phyloP scores from a whole-genome alignment of 2,797 vertebrate genomes.

The Megalops cyprinoides region DNA sequence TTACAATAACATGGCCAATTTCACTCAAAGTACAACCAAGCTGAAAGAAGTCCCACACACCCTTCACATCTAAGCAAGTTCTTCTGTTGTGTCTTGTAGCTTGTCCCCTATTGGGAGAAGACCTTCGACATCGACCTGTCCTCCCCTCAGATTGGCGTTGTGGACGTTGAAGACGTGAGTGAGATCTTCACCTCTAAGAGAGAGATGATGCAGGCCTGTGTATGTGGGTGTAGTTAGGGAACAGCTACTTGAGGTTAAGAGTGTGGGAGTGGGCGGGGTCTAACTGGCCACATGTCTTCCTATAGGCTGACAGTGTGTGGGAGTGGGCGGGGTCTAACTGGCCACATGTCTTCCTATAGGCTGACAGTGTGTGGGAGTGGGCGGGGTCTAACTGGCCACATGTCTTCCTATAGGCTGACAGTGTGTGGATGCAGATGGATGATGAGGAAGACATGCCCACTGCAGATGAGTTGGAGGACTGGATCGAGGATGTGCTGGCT shows the following conservation, averaged over 20 bases:
- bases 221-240: background rate
- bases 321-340: background rate
- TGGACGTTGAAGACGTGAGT: conserved; percentile 92
- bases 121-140: conserved; percentile 87
- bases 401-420: conserved; percentile 79
- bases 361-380: conserved; percentile 72
- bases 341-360: conserved; percentile 70
- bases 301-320: conserved; percentile 82
- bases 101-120: conserved; percentile 93
- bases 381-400: background rate
- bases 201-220: too few relatives aligned
- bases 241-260: background rate
- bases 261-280: background rate
- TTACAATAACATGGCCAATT: too few relatives aligned
- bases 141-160: conserved; percentile 88
- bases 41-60: too few relatives aligned
- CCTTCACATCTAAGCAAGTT: background rate
- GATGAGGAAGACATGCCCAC: conserved; percentile 86
- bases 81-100: conserved; percentile 62
- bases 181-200: background rate
- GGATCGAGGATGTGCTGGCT: conserved; percentile 86
- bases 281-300: background rate
- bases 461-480: conserved; percentile 83
- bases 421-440: conserved; percentile 92
- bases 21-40: too few relatives aligned